Base-by-base conservation (phyloP, 2,113 vertebrate species). In the Heterotilapia buettikoferi region DNA sequence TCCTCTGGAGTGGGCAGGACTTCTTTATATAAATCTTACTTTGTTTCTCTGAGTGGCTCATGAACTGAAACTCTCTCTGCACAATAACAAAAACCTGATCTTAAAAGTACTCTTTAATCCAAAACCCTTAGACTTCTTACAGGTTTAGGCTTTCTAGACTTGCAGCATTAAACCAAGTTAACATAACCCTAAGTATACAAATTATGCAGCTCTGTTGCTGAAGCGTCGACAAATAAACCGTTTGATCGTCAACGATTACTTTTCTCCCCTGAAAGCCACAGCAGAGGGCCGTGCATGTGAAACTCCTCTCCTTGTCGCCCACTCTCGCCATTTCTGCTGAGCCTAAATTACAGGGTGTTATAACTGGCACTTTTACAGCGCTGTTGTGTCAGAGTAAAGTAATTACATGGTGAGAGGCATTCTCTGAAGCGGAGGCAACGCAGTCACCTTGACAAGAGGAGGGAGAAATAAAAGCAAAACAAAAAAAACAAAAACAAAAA, bases 291-390 rank as follows among this genome's bases (percentile, higher is more conserved):
- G 11, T 2, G 16, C 10, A 45, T 84, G 47, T 43, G 7, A 83
- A 80, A 80, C 18, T 11, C 33, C 31, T 24, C 18, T 80, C 24
- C 56, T 14, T n/a, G 26, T 53, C 19, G 21, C 80, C 85, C 85
- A 86, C 38, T 82, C 86, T 14, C 6, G 7, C 38, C 13, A 16
- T 88, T 33, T 82, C 29, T 68, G 50, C 66, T 3, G 21, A 5
- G 84, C 12, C 50, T 29, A 85, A 89, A 84, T 92, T 78, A 89
- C 85, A 86, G 88, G 31, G 59, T 61, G 87, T 33, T 63, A 54
- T 86, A 86, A 82, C 63, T n/a, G 83, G 6, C 36, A 68, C 61
- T 33, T 86, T 57, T 16, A n/a, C 61, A 57, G 79, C 14, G 9
- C 83, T 24, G 45, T 78, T 43, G 59, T 53, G 59, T 63, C 82